Base-by-base conservation (phyloP, 2,797 vertebrate genomes). In the Aulostomus chinensis region DNA sequence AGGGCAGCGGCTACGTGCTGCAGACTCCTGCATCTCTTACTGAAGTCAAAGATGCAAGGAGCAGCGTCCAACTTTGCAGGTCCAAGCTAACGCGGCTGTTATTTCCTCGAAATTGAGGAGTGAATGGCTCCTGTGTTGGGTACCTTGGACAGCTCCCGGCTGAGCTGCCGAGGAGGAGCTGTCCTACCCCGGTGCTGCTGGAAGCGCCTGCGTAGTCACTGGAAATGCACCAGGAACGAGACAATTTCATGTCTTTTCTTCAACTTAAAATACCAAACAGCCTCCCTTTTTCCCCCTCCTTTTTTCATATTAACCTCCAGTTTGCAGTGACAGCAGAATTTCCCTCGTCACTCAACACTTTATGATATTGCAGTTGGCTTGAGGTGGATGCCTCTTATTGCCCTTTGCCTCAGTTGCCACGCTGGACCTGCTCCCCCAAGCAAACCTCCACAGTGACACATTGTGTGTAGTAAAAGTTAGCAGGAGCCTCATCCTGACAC, bases 381-480 rank as follows among this genome's bases (percentile, higher is more conserved):
- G 26, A 57, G 58, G 69, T 70, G 53, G 40, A 58, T 41, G 16
- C 45, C 43, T 49, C 21, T 56, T 52, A 39, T 67, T 57, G 64
- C 73, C 70, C 67, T 76, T 79, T 68, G 42, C 4, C 21, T 22
- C 4, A 64, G 34, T 40, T 29, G 64, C 45, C 8, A 26, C 12
- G 48, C 46, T 29, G 37, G 39, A 60, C 7, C 26, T 40, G 40
- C 51, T 51, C 33, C 9, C 25, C 15, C 50, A 15, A 10, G 40
- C 47, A 2, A 9, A 28, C 32, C 46, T 36, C 21, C 31, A 48
- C 35, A 37, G 66, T 16, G 51, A 49, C 51, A 37, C 6, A 17
- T 11, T 12, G 29, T 16, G 40, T 39, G 60, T 2, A 17, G 30
- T 21, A 58, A 78, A 84, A 86, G 70, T 81, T 73, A 41, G 20